Evolutionary conservation across 2,888 invertebrate species (phyloP), one percentile per base, ranked within the genome.

Genomic region (Lycocerus yunnanus): DNA sequence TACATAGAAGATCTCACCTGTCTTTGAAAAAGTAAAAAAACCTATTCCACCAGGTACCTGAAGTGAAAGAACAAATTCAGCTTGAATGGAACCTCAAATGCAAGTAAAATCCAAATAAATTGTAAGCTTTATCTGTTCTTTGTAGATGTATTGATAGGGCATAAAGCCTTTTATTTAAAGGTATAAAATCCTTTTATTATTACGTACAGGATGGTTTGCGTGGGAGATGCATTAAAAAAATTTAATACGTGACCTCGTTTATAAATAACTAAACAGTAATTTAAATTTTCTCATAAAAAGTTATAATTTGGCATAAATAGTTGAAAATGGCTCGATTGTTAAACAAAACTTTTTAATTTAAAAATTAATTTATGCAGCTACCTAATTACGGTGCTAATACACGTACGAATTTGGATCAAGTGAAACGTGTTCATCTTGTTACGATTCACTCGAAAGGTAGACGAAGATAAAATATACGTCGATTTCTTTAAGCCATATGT

Each of bases 401-500:
- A 11, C 15, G 18, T 69, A 59, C 59, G 59, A 67, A 20, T 24
- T 71, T 60, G 70, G 63, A 71, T 67, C 68, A 65, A 70, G 15
- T 43, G n/a, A 43, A 43, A 43, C 43, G n/a, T n/a, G 43, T 43
- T n/a, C 43, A n/a, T 43, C 43, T 43, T n/a, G 18, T 59, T 71
- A 71, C 5, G 15, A 4, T 15, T 16, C 21, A 21, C 60, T 66
- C 24, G 27, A 60, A 65, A 15, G 58, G 5, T 74, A 68, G 68
- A 74, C 15, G 65, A 68, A 43, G 74, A 74, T 10, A 27, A 15
- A 68, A 15, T 11, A 66, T 68, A 71, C 74, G 71, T 71, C 59
- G 65, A 74, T 63, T 71, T 71, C 71, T 3, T 61, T 74, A 74
- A 68, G 68, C 71, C 74, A 71, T 74, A 74, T 74, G 74, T 74